Evolutionary conservation across 1,140 invertebrate species (phyloP).

Genomic region (Drosophila auraria): DNA sequence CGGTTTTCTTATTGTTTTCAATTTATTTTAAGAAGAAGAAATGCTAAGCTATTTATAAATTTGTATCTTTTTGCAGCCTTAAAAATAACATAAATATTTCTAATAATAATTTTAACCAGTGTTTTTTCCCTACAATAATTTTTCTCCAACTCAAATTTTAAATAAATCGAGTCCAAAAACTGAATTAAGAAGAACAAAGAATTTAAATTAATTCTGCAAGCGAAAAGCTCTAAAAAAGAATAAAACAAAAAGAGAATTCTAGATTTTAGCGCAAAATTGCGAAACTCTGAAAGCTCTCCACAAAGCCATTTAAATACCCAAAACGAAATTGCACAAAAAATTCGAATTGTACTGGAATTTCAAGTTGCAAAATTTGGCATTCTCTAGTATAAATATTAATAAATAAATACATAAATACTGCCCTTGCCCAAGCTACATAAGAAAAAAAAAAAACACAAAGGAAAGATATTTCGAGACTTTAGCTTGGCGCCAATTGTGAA

Average conservation of each 20-base stretch:
- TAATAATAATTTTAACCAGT: background rate
- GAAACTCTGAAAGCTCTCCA: constrained; percentile 1
- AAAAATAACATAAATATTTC: background rate
- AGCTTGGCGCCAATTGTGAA: constrained; percentile 20
- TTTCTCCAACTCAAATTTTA: background rate
- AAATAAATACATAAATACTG: constrained; percentile 21
- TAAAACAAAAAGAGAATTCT: constrained; percentile 1
- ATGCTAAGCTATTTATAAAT: background rate
- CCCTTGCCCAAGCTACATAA: constrained; percentile 10
- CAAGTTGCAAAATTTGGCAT: background rate
- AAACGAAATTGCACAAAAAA: constrained; percentile 3
- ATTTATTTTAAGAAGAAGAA: background rate
- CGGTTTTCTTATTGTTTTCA: background rate
- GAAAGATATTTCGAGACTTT: constrained; percentile 12
- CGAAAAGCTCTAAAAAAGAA: background rate
- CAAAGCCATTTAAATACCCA: background rate
- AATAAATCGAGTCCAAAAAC: background rate
- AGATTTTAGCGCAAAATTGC: constrained; percentile 12
- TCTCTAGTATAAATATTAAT: background rate
- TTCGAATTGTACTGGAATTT: background rate
- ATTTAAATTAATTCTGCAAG: background rate
- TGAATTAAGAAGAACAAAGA: background rate
- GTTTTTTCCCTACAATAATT: background rate
- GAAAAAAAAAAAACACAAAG: background rate
- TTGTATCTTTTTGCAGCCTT: background rate